These are phyloP conservation scores for Apaloderma vittatum DNA, from an alignment of 2,113 vertebrate genomes.

Conservation along the genomic window DNA sequence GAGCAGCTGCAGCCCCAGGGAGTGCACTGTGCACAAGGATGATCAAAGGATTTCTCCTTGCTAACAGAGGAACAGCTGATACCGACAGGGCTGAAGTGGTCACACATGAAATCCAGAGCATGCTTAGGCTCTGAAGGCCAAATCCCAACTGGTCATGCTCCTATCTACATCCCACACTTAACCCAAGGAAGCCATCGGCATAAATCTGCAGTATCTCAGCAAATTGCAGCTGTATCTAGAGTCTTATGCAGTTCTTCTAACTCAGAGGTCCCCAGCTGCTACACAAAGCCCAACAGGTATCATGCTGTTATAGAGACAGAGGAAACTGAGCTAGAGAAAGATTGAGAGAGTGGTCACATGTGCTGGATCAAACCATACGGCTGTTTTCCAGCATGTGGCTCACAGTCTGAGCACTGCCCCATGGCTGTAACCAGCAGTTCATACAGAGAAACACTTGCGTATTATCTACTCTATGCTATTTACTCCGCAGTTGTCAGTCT, in stretches of 20 bases:
- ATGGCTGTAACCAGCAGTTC: neutral
- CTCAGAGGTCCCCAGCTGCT: neutral
- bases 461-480: neutral
- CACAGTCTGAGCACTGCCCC: neutral
- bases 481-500: neutral
- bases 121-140: neutral
- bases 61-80: neutral
- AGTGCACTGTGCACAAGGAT: neutral
- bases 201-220: neutral
- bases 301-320: neutral
- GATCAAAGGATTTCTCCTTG: neutral
- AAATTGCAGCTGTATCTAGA: neutral
- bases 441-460: accelerated
- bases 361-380: neutral
- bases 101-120: neutral
- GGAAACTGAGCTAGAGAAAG: neutral
- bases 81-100: neutral
- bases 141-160: neutral
- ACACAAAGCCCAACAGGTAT: neutral
- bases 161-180: neutral
- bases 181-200: neutral
- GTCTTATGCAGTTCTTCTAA: neutral
- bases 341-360: neutral
- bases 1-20: neutral
- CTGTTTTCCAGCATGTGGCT: neutral